Evolutionary conservation across 1,140 invertebrate genomes (phyloP).

Genomic region (Ceratoteleas bidentatus): DNA sequence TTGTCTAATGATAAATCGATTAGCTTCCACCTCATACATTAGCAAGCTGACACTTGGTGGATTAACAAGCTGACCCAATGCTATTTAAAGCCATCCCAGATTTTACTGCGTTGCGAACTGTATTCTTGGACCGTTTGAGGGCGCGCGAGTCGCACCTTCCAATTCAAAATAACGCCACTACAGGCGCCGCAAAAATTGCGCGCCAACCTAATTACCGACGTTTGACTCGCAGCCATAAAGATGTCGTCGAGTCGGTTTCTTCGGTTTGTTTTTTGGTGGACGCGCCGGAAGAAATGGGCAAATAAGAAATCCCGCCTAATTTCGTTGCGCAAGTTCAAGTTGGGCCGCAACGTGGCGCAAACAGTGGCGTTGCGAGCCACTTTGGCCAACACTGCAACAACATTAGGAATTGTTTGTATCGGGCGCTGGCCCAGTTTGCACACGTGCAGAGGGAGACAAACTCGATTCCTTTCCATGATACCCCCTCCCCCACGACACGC

Average conservation of each 20-base stretch:
- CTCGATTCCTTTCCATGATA: slow-evolving; percentile 15
- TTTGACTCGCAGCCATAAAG: too few relatives aligned
- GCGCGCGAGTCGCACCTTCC: slow-evolving; percentile 27
- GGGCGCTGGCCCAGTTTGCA: slow-evolving; percentile 18
- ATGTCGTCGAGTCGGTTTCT: too few relatives aligned
- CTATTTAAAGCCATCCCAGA: slow-evolving; percentile 70
- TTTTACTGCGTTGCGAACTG: slow-evolving; percentile 65
- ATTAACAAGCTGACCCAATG: slow-evolving; percentile 68
- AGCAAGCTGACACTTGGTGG: slow-evolving; percentile 53
- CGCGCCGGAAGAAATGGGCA: too few relatives aligned
- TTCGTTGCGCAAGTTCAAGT: slow-evolving; percentile 41
- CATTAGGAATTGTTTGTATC: slow-evolving; percentile 32
- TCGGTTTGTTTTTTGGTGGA: too few relatives aligned
- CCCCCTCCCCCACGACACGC: slow-evolving; percentile 3
- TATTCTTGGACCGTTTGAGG: slow-evolving; percentile 65
- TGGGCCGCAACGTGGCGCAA: slow-evolving; percentile 16
- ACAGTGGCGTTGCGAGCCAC: slow-evolving; percentile 14
- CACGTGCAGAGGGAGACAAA: slow-evolving; percentile 14
- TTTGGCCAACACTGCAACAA: slow-evolving; percentile 21
- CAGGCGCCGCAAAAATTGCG: too few relatives aligned
- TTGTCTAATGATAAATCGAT: slow-evolving; percentile 56
- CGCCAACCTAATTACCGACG: too few relatives aligned
- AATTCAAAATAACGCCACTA: slow-evolving; percentile 16
- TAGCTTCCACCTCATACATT: slow-evolving; percentile 27
- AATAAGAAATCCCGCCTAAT: slow-evolving; percentile 29